Percentiles rank a stretch among this genome's conserved stretches.
phyloP scores from a whole-genome alignment of 2,888 invertebrate species.

The Scaptomyza parva region DNA sequence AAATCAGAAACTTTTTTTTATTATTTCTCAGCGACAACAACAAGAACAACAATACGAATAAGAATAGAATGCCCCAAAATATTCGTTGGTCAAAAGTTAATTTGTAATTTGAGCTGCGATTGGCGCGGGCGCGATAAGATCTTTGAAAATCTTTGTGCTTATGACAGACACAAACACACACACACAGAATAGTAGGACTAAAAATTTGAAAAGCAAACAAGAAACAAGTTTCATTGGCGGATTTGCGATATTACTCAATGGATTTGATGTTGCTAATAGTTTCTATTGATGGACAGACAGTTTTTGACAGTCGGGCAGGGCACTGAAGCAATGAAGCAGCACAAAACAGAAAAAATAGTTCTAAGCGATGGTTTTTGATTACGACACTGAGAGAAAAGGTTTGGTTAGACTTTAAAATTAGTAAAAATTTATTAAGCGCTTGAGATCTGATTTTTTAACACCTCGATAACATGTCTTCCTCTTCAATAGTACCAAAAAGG shows the following conservation, averaged over 20 bases:
- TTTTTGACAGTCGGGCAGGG: slow-evolving; percentile 42
- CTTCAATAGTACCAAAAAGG: no score
- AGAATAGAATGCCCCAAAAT: slow-evolving; percentile 31
- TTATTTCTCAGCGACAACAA: slow-evolving; percentile 36
- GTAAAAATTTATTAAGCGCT: no score
- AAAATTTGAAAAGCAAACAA: slow-evolving; percentile 21
- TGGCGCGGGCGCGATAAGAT: slow-evolving; percentile 62
- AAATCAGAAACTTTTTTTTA: slow-evolving; percentile 59
- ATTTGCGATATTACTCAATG: slow-evolving; percentile 70
- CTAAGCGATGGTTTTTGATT: not conserved
- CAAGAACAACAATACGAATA: slow-evolving; percentile 22
- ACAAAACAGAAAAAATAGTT: slow-evolving; percentile 13
- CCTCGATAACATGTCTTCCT: no score
- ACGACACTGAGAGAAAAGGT: slow-evolving; percentile 33
- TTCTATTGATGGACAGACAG: slow-evolving; percentile 55
- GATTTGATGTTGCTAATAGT: slow-evolving; percentile 61
- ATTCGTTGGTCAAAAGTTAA: slow-evolving; percentile 59
- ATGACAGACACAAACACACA: slow-evolving; percentile 44
- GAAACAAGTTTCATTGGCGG: slow-evolving; percentile 70
- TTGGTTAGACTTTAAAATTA: not conserved
- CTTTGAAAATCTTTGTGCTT: slow-evolving; percentile 45
- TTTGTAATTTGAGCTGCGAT: slow-evolving; percentile 63
- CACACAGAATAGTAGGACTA: slow-evolving; percentile 7
- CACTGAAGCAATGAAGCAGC: not conserved
- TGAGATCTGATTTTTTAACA: no score